These are phyloP conservation scores for Drosophila nr. perissopoda DNA, from an alignment of 2,888 invertebrate genomes.

Conservation along the genomic window DNA sequence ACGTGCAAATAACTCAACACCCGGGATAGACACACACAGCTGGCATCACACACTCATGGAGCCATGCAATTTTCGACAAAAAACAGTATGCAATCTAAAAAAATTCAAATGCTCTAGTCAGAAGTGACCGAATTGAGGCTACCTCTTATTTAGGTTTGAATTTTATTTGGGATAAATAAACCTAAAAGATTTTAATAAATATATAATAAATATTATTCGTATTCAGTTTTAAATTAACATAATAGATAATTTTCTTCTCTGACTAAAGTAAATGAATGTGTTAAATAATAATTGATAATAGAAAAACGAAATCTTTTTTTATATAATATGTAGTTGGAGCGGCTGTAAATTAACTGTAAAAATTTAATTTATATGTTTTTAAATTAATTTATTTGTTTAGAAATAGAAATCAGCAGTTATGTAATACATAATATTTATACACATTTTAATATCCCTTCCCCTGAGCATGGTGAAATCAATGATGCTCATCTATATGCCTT, in stretches of 20 bases:
- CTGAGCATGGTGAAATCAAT: background rate
- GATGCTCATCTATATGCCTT: background rate
- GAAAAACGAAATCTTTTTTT: background rate
- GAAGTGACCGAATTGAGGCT: background rate
- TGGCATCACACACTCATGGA: conserved; percentile 37
- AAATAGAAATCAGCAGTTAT: background rate
- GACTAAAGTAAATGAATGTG: background rate
- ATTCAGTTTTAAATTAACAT: background rate
- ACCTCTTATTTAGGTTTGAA: background rate
- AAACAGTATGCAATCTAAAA: background rate
- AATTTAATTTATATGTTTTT: background rate
- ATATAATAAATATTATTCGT: too few species aligned
- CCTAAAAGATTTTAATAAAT: background rate
- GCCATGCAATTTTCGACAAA: conserved; percentile 43
- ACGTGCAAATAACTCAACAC: conserved; percentile 76
- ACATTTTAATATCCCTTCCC: background rate
- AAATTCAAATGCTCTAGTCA: background rate
- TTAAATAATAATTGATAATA: background rate
- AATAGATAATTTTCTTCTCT: background rate
- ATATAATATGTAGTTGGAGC: background rate
- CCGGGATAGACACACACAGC: conserved; percentile 49
- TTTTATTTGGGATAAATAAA: background rate
- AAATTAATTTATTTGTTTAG: background rate
- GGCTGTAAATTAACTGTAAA: too few species aligned
- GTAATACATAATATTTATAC: background rate